Percentiles rank a stretch among this genome's conserved stretches.
phyloP scores from a whole-genome alignment of 2,888 invertebrate genomes.

The Notodromas monacha region DNA sequence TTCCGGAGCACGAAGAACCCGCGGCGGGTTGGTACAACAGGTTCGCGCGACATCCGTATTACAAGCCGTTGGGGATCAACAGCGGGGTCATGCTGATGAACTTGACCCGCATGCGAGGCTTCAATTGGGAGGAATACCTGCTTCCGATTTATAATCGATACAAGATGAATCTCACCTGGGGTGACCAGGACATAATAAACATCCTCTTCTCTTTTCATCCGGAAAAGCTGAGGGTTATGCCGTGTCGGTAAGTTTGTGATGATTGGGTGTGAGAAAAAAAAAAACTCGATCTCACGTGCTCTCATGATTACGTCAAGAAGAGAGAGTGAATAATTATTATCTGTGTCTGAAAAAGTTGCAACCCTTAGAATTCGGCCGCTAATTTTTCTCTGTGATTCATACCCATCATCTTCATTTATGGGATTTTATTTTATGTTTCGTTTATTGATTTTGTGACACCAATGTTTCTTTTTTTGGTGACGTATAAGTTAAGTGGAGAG shows the following conservation, averaged over 20 bases:
- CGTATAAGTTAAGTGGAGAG: too few relatives aligned
- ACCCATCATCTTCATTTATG: too few relatives aligned
- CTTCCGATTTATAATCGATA: slow-evolving; percentile 52
- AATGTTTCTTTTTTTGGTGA: too few relatives aligned
- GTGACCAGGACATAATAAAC: slow-evolving; percentile 85
- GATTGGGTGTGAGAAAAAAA: too few relatives aligned
- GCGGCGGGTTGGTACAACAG: slow-evolving; percentile 80
- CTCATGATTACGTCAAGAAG: too few relatives aligned
- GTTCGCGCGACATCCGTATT: slow-evolving; percentile 78
- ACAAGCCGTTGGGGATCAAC: slow-evolving; percentile 58
- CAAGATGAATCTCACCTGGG: slow-evolving; percentile 61
- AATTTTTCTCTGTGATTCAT: too few relatives aligned
- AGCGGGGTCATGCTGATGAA: slow-evolving; percentile 96
- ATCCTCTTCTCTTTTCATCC: slow-evolving; percentile 58
- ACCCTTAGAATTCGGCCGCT: too few relatives aligned
- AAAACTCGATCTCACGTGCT: too few relatives aligned
- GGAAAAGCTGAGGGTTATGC: slow-evolving; percentile 25
- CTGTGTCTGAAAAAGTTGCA: background rate
- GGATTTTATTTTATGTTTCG: too few relatives aligned
- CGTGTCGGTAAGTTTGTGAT: too few relatives aligned
- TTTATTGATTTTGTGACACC: too few relatives aligned
- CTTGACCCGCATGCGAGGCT: slow-evolving; percentile 51
- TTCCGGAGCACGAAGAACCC: slow-evolving; percentile 67
- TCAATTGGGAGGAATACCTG: slow-evolving; percentile 53
- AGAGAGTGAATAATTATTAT: background rate